These are phyloP conservation scores for Drosophila gaucha DNA, from an alignment of 2,888 invertebrate genomes.

Conservation along the genomic window DNA sequence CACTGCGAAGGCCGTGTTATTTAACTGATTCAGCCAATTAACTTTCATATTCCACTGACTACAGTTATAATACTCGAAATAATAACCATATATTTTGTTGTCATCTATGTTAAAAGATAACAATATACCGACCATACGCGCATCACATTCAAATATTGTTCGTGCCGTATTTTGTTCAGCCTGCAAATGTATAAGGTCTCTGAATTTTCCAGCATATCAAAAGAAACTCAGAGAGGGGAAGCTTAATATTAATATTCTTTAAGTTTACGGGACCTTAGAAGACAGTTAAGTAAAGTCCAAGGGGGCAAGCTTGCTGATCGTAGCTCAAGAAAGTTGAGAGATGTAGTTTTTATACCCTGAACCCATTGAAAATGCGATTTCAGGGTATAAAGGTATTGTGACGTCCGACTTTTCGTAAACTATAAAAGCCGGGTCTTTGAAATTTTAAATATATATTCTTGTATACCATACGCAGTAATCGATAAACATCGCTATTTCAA, in stretches of 20 bases:
- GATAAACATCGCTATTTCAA: no score
- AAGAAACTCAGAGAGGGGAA: neutral
- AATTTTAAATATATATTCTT: no score
- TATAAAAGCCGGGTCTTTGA: no score
- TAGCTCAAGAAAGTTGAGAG: no score
- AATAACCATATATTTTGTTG: neutral
- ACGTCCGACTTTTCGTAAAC: no score
- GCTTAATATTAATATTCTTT: neutral
- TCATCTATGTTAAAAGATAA: neutral
- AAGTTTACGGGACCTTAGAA: no score
- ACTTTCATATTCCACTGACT: constrained; percentile 70
- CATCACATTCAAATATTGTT: neutral
- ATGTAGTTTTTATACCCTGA: no score
- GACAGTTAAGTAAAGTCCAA: no score
- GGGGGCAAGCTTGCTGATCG: no score
- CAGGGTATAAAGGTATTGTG: no score
- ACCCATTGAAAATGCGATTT: no score
- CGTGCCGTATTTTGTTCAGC: neutral
- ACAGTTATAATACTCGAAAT: neutral
- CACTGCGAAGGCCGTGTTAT: constrained; percentile 31
- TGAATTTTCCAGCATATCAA: neutral
- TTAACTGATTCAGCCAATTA: constrained; percentile 57
- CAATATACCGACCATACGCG: neutral
- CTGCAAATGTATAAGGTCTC: neutral
- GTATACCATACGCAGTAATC: no score